These are phyloP conservation scores for Subacronicta megacephala DNA, from an alignment of 2,888 invertebrate species.

Conservation along the genomic window DNA sequence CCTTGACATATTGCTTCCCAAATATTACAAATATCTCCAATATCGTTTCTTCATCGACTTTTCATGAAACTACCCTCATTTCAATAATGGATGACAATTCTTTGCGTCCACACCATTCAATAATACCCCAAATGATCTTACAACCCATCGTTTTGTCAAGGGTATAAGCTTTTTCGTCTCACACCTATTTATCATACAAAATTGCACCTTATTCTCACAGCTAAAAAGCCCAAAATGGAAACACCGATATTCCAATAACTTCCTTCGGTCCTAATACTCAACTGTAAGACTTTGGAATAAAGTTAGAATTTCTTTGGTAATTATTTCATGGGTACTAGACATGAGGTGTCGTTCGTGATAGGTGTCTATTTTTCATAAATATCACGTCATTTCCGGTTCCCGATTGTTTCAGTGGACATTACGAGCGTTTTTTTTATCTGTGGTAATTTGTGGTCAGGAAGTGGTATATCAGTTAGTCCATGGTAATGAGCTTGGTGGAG, in stretches of 20 bases:
- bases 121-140: slow-evolving; percentile 66
- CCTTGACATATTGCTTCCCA: slow-evolving; percentile 15
- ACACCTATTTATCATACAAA: slow-evolving; percentile 3
- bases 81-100: slow-evolving; percentile 62
- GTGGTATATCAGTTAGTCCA: slow-evolving; percentile 23
- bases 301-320: slow-evolving; percentile 17
- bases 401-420: slow-evolving; percentile 59
- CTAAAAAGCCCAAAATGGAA: slow-evolving; percentile 10
- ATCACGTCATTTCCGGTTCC: slow-evolving; percentile 71
- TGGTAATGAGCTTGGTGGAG: slow-evolving; percentile 1
- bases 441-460: slow-evolving; percentile 57
- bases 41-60: slow-evolving; percentile 26
- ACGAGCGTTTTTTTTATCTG: slow-evolving; percentile 58
- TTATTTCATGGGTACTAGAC: slow-evolving; percentile 2
- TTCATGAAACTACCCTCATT: slow-evolving; percentile 50
- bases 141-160: slow-evolving; percentile 65
- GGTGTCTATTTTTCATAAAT: slow-evolving; percentile 74
- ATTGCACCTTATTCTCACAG: not conserved
- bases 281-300: not conserved
- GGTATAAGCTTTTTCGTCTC: slow-evolving; percentile 36
- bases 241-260: slow-evolving; percentile 1
- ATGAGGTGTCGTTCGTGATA: slow-evolving; percentile 61
- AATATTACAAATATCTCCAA: slow-evolving; percentile 38
- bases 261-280: slow-evolving; percentile 5
- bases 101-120: slow-evolving; percentile 54